phyloP scores from a whole-genome alignment of 2,113 vertebrate genomes.

The Chaetura pelagica region DNA sequence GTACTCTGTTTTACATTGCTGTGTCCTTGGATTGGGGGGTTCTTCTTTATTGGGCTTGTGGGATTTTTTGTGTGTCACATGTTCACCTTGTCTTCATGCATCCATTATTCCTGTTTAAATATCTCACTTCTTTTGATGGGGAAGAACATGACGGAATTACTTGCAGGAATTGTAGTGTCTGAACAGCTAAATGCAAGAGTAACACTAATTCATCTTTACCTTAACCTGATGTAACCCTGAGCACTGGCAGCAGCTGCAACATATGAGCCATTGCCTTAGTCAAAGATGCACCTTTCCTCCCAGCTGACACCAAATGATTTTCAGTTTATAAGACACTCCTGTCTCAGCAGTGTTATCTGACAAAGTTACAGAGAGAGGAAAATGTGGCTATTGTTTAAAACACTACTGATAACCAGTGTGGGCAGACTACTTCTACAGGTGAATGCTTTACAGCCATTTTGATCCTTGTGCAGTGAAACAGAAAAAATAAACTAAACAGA shows the following conservation, averaged over 20 bases:
- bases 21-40: accelerated
- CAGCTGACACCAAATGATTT: not conserved
- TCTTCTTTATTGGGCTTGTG: not conserved
- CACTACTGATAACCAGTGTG: not conserved
- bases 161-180: not conserved
- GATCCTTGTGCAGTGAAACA: not conserved
- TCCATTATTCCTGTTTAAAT: not conserved
- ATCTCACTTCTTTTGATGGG: not conserved
- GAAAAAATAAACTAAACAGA: not conserved
- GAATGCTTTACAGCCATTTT: conserved; percentile 20
- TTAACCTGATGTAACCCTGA: not conserved
- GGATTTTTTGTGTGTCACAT: not conserved
- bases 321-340: not conserved
- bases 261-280: not conserved
- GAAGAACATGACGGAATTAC: not conserved
- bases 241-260: not conserved
- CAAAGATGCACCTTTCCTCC: not conserved
- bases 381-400: not conserved
- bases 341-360: not conserved
- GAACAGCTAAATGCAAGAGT: not conserved
- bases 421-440: not conserved
- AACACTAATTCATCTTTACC: not conserved
- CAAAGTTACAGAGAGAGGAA: not conserved
- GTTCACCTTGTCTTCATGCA: not conserved
- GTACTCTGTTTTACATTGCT: not conserved